Evolutionary conservation across 2,888 invertebrate genomes (phyloP).

Genomic region (Plagodis pulveraria): DNA sequence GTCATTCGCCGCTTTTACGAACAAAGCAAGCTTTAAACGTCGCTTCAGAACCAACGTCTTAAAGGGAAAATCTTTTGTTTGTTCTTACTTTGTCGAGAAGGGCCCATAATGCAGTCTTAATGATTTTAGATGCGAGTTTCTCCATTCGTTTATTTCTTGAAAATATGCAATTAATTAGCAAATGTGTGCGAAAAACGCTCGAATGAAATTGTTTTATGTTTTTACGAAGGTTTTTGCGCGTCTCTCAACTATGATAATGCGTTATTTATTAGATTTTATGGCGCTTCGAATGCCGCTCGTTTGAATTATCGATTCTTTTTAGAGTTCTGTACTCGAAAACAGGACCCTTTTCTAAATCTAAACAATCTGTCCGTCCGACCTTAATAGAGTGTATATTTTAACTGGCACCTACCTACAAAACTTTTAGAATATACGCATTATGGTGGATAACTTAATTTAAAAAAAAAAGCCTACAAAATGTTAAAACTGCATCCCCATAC

Average conservation of each 20-base stretch:
- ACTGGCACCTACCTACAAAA: too few species aligned
- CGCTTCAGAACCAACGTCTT: slow-evolving; percentile 56
- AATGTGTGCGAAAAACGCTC: slow-evolving; percentile 54
- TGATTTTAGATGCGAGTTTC: slow-evolving; percentile 48
- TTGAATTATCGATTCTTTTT: slow-evolving; percentile 32
- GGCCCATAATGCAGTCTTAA: slow-evolving; percentile 62
- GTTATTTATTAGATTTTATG: slow-evolving; percentile 40
- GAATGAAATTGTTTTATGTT: slow-evolving; percentile 46
- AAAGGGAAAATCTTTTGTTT: slow-evolving; percentile 66
- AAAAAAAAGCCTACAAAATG: too few species aligned
- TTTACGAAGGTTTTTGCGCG: slow-evolving; percentile 26
- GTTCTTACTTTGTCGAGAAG: slow-evolving; percentile 58
- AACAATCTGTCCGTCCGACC: too few species aligned
- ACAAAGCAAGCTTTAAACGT: slow-evolving; percentile 70
- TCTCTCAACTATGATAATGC: slow-evolving; percentile 37
- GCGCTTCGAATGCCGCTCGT: slow-evolving; percentile 21
- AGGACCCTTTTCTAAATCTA: too few species aligned
- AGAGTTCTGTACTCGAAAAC: too few species aligned
- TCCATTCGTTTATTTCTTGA: slow-evolving; percentile 47
- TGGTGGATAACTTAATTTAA: too few species aligned
- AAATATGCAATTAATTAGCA: slow-evolving; percentile 72
- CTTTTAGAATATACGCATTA: too few species aligned
- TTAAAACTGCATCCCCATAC: too few species aligned
- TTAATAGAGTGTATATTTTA: too few species aligned
- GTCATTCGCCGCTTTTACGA: slow-evolving; percentile 53